phyloP scores from a whole-genome alignment of 2,888 invertebrate genomes.

The Chrysodeixis includens region DNA sequence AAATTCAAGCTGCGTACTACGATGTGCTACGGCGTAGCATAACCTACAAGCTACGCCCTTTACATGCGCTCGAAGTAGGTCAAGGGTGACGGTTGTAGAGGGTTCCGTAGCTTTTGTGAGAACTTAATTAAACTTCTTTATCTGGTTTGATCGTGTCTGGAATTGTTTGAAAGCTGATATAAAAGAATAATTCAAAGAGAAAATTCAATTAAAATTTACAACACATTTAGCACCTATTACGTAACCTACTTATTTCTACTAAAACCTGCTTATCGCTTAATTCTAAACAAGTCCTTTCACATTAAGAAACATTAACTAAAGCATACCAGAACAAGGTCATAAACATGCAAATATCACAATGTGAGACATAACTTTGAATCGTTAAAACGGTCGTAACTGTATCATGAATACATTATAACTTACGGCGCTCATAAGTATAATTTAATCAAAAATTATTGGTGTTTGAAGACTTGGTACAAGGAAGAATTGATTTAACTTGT shows the following conservation, averaged over 20 bases:
- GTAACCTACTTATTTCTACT: too few relatives aligned
- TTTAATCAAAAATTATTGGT: neutral
- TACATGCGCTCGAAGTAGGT: constrained; percentile 44
- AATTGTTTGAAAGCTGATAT: constrained; percentile 31
- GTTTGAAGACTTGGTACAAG: neutral
- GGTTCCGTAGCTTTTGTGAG: constrained; percentile 27
- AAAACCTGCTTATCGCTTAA: too few relatives aligned
- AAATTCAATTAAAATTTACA: neutral
- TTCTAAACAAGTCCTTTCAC: neutral
- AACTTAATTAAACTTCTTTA: constrained; percentile 41
- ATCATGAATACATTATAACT: constrained; percentile 9
- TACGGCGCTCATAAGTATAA: neutral
- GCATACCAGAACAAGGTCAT: constrained; percentile 28
- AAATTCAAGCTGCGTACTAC: constrained; percentile 38
- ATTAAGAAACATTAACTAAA: constrained; percentile 7
- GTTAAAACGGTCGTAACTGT: constrained; percentile 30
- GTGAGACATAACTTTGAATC: constrained; percentile 38
- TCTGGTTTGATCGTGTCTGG: constrained; percentile 21
- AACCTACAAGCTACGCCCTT: constrained; percentile 36
- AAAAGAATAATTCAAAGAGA: neutral
- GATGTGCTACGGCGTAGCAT: constrained; percentile 53
- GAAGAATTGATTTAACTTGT: neutral
- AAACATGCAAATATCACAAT: constrained; percentile 33
- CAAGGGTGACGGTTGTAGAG: constrained; percentile 34
- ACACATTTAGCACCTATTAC: too few relatives aligned